Conservation (phyloP, 2,888 invertebrate species). For the Trachelus stipa region DNA sequence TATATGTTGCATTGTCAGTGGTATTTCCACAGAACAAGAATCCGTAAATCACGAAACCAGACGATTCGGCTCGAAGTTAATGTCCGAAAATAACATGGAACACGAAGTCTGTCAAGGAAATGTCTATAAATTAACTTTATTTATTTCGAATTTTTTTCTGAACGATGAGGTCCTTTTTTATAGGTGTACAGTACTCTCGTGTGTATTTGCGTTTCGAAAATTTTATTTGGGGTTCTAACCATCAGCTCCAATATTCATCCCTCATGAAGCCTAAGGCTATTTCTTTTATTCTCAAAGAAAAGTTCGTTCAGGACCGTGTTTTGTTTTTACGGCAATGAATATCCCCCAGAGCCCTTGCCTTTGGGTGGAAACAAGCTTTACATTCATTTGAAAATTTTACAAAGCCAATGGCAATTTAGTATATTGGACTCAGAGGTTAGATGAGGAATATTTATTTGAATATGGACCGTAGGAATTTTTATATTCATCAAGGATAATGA, state of each 20-base stretch:
- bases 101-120: neutral
- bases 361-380: neutral
- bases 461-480: neutral
- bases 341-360: neutral
- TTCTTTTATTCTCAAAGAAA: neutral
- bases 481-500: neutral
- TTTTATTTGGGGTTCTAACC: neutral
- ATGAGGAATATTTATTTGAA: neutral
- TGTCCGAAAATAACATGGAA: neutral
- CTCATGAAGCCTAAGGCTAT: neutral
- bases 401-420: neutral
- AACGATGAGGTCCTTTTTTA: neutral
- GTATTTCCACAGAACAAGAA: neutral
- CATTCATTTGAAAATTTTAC: neutral
- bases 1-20: neutral
- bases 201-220: neutral
- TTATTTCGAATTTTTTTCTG: neutral
- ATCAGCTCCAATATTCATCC: neutral
- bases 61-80: neutral
- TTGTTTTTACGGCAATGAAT: neutral
- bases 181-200: neutral
- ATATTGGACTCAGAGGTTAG: neutral
- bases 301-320: neutral
- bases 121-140: neutral
- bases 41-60: neutral